These are phyloP conservation scores for Bemisia tabaci DNA, from an alignment of 1,140 invertebrate genomes.

Conservation along the genomic window DNA sequence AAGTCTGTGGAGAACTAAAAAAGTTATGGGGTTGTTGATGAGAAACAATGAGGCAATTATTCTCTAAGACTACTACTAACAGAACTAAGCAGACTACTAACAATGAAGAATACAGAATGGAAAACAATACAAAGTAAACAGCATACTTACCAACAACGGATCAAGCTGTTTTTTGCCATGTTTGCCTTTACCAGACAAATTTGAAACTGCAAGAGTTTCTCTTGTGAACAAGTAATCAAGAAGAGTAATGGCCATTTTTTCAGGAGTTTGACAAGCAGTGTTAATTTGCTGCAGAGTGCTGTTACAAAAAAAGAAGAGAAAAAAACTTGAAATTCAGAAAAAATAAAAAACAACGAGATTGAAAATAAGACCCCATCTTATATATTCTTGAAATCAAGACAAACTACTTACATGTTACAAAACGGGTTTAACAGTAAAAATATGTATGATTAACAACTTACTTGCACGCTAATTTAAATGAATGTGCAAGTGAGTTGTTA, in stretches of 20 bases:
- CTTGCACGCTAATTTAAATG: too few species aligned
- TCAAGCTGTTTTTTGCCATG: constrained; percentile 40
- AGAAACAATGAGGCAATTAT: too few species aligned
- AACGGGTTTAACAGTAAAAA: not conserved
- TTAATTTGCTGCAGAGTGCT: constrained; percentile 40
- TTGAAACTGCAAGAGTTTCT: constrained; percentile 37
- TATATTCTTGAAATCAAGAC: not conserved
- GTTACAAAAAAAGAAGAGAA: constrained; percentile 17
- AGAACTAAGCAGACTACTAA: too few species aligned
- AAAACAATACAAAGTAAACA: too few species aligned
- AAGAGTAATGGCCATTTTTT: constrained; percentile 41
- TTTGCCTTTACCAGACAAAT: constrained; percentile 39
- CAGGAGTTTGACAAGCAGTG: constrained; percentile 36
- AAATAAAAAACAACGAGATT: too few species aligned
- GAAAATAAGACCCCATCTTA: too few species aligned
- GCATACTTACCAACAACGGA: constrained; percentile 35
- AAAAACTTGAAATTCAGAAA: constrained; percentile 7
- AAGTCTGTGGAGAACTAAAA: too few species aligned
- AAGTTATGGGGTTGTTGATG: too few species aligned
- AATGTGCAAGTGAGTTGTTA: too few species aligned
- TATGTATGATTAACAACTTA: too few species aligned
- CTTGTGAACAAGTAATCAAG: constrained; percentile 39
- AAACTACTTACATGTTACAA: constrained; percentile 6
- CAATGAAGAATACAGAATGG: too few species aligned
- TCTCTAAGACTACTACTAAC: too few species aligned